Conservation (phyloP, 2,888 invertebrate species). For the Pammene aurita region DNA sequence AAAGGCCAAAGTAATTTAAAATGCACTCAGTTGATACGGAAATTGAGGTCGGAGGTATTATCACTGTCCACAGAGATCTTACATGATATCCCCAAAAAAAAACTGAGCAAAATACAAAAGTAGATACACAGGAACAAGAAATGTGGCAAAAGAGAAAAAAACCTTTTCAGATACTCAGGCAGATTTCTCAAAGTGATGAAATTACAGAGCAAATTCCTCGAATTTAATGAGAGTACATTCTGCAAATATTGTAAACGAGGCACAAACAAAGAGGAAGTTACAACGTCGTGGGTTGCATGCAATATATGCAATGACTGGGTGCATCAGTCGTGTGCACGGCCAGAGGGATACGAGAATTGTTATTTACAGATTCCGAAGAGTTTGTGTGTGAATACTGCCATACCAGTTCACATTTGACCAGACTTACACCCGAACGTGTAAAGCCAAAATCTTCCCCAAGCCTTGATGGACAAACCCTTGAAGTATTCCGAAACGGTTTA, state of each 20-base stretch:
- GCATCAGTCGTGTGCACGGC: neutral
- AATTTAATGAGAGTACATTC: constrained; percentile 7
- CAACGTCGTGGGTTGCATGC: too few species aligned
- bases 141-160: constrained; percentile 16
- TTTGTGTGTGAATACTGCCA: neutral
- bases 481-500: too few species aligned
- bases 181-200: neutral
- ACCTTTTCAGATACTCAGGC: neutral
- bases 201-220: neutral
- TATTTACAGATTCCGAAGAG: neutral
- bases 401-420: neutral
- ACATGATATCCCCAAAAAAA: constrained; percentile 14
- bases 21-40: too few species aligned
- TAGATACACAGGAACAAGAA: neutral
- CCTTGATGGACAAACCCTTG: neutral
- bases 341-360: neutral
- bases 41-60: constrained; percentile 5
- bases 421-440: too few species aligned
- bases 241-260: constrained; percentile 2
- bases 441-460: too few species aligned
- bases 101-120: constrained; percentile 6
- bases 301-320: too few species aligned
- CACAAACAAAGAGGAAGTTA: too few species aligned
- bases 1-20: constrained; percentile 17
- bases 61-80: constrained; percentile 15